Evolutionary conservation across 1,140 invertebrate species (phyloP).

Genomic region (Goniozus legneri): DNA sequence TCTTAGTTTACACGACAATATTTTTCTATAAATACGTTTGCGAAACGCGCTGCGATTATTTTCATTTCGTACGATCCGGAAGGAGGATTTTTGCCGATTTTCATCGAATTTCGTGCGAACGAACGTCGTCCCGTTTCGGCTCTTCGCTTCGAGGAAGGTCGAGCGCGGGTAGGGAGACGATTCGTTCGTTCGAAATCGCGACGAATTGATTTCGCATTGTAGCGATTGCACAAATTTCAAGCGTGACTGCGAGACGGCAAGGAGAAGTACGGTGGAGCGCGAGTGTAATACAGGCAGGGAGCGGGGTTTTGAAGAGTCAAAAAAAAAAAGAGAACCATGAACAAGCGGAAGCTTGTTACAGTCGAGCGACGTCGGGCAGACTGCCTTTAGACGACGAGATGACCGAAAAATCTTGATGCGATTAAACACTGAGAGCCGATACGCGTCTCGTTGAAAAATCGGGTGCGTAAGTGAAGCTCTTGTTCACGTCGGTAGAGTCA

Average conservation of each 20-base stretch:
- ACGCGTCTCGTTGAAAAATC: too few relatives aligned
- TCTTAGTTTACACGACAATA: too few relatives aligned
- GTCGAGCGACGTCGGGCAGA: constrained; percentile 35
- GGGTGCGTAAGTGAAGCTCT: too few relatives aligned
- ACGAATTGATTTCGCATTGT: constrained; percentile 35
- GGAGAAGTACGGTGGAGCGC: background rate
- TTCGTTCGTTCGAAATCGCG: background rate
- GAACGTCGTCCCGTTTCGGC: too few relatives aligned
- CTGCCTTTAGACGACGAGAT: constrained; percentile 30
- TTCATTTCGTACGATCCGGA: too few relatives aligned
- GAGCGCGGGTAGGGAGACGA: background rate
- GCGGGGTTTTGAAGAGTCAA: constrained; percentile 42
- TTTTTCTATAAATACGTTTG: too few relatives aligned
- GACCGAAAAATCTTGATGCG: too few relatives aligned
- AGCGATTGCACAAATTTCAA: constrained; percentile 26
- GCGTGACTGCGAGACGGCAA: constrained; percentile 1
- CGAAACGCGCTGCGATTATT: too few relatives aligned
- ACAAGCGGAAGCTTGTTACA: constrained; percentile 23
- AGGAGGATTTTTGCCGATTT: too few relatives aligned
- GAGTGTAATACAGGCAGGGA: constrained; percentile 18
- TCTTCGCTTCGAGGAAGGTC: background rate
- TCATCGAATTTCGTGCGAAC: too few relatives aligned
- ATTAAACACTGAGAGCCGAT: too few relatives aligned
- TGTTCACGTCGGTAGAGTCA: too few relatives aligned
- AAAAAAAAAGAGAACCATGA: constrained; percentile 15